These are phyloP conservation scores for Opisthograptis luteolata DNA, from an alignment of 2,888 invertebrate species.

Conservation along the genomic window DNA sequence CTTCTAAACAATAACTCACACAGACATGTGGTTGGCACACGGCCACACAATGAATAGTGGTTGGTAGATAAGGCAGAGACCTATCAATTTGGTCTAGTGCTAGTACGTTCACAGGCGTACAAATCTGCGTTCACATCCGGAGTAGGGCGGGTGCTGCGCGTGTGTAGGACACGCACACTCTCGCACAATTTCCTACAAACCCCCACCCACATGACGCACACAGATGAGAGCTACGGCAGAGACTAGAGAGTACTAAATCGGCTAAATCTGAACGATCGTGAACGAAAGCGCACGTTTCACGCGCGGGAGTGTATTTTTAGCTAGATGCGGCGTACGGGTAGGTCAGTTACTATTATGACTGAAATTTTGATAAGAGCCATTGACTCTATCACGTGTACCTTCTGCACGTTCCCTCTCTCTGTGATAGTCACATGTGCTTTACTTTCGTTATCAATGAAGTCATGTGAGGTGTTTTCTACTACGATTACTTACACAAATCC, in stretches of 20 bases:
- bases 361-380: conserved; percentile 59
- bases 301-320: conserved; percentile 69
- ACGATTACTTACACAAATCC: background rate
- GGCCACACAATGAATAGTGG: conserved; percentile 50
- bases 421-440: background rate
- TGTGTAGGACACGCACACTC: conserved; percentile 61
- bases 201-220: conserved; percentile 51
- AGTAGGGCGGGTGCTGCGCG: conserved; percentile 64
- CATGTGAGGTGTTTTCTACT: background rate
- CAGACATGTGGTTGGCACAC: conserved; percentile 48
- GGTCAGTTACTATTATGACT: conserved; percentile 79
- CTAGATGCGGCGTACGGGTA: conserved; percentile 70
- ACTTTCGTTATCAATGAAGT: conserved; percentile 17
- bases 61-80: conserved; percentile 65
- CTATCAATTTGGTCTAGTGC: conserved; percentile 75
- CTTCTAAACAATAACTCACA: conserved; percentile 57
- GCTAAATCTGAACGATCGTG: conserved; percentile 62
- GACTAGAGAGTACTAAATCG: conserved; percentile 58
- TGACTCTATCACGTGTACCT: conserved; percentile 41
- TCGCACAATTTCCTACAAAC: conserved; percentile 57
- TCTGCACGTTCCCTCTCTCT: conserved; percentile 40
- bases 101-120: conserved; percentile 68
- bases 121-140: conserved; percentile 81
- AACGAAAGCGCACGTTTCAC: conserved; percentile 74
- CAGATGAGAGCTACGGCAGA: conserved; percentile 45